phyloP scores from a whole-genome alignment of 2,888 invertebrate genomes.

The Cheiracanthium punctorium region DNA sequence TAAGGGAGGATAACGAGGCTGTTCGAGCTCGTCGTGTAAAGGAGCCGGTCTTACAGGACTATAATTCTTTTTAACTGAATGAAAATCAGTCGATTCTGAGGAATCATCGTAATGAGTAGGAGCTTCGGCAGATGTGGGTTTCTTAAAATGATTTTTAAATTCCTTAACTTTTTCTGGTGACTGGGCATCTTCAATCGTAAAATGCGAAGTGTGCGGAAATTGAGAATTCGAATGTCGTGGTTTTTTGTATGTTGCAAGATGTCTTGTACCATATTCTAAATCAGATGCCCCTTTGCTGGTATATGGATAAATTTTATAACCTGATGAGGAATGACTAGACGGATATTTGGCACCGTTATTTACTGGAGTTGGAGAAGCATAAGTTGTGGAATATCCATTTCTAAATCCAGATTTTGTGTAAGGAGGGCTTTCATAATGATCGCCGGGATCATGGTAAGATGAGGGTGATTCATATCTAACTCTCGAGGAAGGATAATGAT shows the following conservation, averaged over 20 bases:
- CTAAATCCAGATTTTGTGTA: neutral
- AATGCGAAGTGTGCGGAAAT: neutral
- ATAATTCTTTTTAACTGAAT: conserved; percentile 42
- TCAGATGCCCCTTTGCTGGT: neutral
- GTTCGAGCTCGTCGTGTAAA: conserved; percentile 29
- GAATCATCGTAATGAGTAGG: conserved; percentile 2
- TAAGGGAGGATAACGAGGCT: conserved; percentile 46
- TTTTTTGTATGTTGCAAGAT: neutral
- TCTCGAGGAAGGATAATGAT: neutral
- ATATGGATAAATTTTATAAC: neutral
- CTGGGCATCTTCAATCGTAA: conserved; percentile 11
- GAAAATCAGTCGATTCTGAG: neutral
- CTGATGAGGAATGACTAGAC: neutral
- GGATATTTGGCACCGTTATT: neutral
- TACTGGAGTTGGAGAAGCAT: neutral
- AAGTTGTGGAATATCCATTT: neutral
- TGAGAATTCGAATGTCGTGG: neutral
- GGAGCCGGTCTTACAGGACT: conserved; percentile 52
- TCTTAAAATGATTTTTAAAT: neutral
- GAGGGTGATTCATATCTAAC: neutral
- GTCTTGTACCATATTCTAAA: conserved; percentile 23
- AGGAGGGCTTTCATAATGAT: neutral
- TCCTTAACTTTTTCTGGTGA: neutral
- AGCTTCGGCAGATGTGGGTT: neutral
- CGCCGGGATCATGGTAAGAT: neutral